phyloP scores from a whole-genome alignment of 2,797 vertebrate species.

The Arrhamphus sclerolepis region DNA sequence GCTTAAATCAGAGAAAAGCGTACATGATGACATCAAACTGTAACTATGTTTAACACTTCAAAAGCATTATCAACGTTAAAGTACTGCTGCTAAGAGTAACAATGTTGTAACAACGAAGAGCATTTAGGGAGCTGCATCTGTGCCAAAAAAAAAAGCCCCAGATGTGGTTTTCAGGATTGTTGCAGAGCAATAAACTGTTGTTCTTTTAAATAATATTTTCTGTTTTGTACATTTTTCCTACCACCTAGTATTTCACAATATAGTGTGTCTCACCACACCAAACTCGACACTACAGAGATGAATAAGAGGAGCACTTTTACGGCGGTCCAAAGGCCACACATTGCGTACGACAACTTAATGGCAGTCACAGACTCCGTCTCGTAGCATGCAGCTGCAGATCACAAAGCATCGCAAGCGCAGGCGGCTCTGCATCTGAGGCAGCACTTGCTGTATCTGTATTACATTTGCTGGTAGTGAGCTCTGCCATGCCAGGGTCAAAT shows the following conservation, averaged over 20 bases:
- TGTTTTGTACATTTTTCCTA: slow-evolving; percentile 32
- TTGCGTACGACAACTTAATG: slow-evolving; percentile 44
- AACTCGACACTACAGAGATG: slow-evolving; percentile 39
- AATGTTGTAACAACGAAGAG: slow-evolving; percentile 37
- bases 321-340: slow-evolving; percentile 33
- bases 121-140: slow-evolving; percentile 51
- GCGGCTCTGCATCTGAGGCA: slow-evolving; percentile 30
- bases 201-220: too few relatives aligned
- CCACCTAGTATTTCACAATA: slow-evolving; percentile 44
- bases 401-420: slow-evolving; percentile 43
- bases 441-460: slow-evolving; percentile 7
- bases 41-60: neutral
- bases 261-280: slow-evolving; percentile 49
- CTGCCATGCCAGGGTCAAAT: slow-evolving; percentile 47
- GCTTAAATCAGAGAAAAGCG: neutral
- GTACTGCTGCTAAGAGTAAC: slow-evolving; percentile 24
- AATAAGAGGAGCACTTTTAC: slow-evolving; percentile 52
- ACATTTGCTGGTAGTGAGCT: slow-evolving; percentile 14
- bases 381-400: slow-evolving; percentile 60
- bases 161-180: slow-evolving; percentile 12
- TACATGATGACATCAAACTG: neutral
- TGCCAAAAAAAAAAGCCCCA: slow-evolving; percentile 17
- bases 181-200: too few relatives aligned
- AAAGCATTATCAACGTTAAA: neutral
- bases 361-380: slow-evolving; percentile 48